Base-by-base conservation (phyloP, 2,888 invertebrate genomes). In the Lucinisca nassula region DNA sequence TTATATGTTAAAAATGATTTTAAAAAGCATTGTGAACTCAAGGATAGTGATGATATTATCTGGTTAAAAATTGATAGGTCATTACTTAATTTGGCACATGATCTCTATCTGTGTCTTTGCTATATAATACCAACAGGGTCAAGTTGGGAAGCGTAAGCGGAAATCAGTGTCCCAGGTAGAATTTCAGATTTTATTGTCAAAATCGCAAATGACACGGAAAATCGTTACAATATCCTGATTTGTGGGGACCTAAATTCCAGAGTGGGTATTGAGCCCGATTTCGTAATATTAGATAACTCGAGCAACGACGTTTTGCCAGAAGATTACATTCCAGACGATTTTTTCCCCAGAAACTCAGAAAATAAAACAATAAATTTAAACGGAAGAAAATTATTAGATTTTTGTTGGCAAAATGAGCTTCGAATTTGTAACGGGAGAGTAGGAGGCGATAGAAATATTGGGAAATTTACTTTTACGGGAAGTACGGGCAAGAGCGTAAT, bases 161-260 rank as follows among this genome's bases (percentile, higher is more conserved):
- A 61, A 61, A 61, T 61, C 27, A 30, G 61, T 61, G 61, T 61
- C 30, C 27, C 27, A 30, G 61, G 27, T 30, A 3, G 61, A 61
- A 61, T 61, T 61, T 61, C 61, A 27, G 61, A 61, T 24, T 61
- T 27, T 30, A 61, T 61, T 61, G 30, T 30, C 6, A 61, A 61
- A 3, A 61, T 61, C 27, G 61, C 61, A 3, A 30, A 61, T 61
- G 30, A 3, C 10, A 61, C 61, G 24, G 30, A 30, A 3, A 61
- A 61, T 61, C 27, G 61, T 61, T 61, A 61, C 61, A 61, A 61
- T 27, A 61, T 61, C 30, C 27, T 61, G 17, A 61, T 61, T 61
- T 61, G 61, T 21, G 61, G 61, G 3, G 61, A 61, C 30, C 17
- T 61, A 30, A 61, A 61, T 30, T 27, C 27, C 8, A 24, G 61